A percentile compares a stretch with the other conserved stretches of the same genome.
These are phyloP conservation scores for Opisthocomus hoazin DNA, from an alignment of 2,113 vertebrate species.

Conservation along the genomic window DNA sequence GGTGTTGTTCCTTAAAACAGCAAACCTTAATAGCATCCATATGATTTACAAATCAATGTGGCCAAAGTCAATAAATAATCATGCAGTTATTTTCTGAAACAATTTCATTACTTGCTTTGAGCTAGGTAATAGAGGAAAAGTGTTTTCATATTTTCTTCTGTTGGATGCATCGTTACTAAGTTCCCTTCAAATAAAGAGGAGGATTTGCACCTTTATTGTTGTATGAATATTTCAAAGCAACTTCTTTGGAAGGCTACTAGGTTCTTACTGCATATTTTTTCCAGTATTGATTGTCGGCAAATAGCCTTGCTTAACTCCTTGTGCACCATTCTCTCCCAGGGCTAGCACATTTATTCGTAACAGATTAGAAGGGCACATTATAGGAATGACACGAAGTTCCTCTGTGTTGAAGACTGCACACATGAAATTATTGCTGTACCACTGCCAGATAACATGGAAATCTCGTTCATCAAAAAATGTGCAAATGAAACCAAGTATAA, in stretches of 20 bases:
- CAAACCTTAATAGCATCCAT: conserved; percentile 75
- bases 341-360: background rate
- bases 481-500: conserved; percentile 19
- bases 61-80: conserved; percentile 78
- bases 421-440: background rate
- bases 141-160: conserved; percentile 36
- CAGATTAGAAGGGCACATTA: background rate
- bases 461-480: background rate
- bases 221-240: conserved; percentile 31
- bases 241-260: conserved; percentile 9
- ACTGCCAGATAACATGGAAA: conserved; percentile 16
- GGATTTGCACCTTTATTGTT: conserved; percentile 6
- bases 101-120: conserved; percentile 66
- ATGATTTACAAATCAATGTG: conserved; percentile 71
- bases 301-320: conserved; percentile 7
- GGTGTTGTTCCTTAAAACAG: conserved; percentile 66
- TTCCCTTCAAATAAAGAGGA: conserved; percentile 6
- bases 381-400: background rate
- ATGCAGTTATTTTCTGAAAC: conserved; percentile 72
- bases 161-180: conserved; percentile 8
- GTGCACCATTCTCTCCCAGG: background rate
- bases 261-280: conserved; percentile 5
- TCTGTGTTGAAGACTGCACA: background rate
- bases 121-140: conserved; percentile 60
- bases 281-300: background rate